Evolutionary conservation across 2,113 vertebrate genomes (phyloP), one percentile per base, ranked within the genome.

Genomic region (Alethe castanea): DNA sequence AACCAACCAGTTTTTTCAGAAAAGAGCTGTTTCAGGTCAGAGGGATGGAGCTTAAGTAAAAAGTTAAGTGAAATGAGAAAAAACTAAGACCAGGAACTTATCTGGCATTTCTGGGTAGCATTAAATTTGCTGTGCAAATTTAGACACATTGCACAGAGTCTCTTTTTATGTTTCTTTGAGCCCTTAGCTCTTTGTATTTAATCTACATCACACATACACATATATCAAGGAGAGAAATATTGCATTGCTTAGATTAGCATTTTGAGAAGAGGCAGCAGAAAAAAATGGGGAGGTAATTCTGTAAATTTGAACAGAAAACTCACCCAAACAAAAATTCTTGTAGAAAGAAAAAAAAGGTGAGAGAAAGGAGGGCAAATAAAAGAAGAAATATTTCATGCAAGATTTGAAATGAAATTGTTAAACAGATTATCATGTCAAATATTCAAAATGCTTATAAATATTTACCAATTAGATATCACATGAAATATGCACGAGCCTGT

Each of bases 381-480:
- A 53, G 45, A 11, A n/a, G 33, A 59, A 56, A 31, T 31, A 40
- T 72, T 60, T 33, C 28, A 25, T 14, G 45, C 11, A 71, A 25
- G 33, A 47, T 92, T 81, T 82, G 61, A 80, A 78, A 56, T 23
- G 0, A 50, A 70, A 12, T 66, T 78, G 64, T 84, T 36, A 72
- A 94, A 83, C n/a, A 80, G 88, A 57, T 7, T 26, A 62, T 42
- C 50, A 38, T 48, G 31, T 72, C 60, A 81, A 86, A 69, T 71
- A 79, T 53, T 88, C 47, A 83, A 74, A 93, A 54, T 60, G n/a
- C 65, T 95, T 86, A 84, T 86, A 96, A 96, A 96, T 95, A 94
- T 96, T 96, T 94, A 87, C 69, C 20, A 60, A 77, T 83, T 62
- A 86, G 52, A 12, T 50, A 54, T 60, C 59, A 44, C 33, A 74